Base-by-base conservation (phyloP, 1,140 invertebrate genomes). In the Coenobita brevimanus region DNA sequence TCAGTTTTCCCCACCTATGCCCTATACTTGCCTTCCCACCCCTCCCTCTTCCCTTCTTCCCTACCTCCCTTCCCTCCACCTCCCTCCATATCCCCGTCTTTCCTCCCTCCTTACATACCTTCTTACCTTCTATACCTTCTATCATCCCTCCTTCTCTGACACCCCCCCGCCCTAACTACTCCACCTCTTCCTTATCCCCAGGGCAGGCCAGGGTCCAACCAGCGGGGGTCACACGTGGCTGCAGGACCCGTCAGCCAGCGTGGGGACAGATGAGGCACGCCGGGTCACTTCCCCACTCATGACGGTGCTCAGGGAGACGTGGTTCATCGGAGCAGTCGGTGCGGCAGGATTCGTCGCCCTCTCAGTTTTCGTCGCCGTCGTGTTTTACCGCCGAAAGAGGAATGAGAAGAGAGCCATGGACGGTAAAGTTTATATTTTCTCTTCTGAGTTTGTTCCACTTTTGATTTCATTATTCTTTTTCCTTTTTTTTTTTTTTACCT, bases 331-430 rank as follows among this genome's bases (percentile, higher is more conserved):
- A 13, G 89, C 82, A 0, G 87, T 89, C 21, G 86, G 89, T 1
- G 86, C 82, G 0, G 86, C 86, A 1, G 80, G 82, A 3, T 84
- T 90, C n/a, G 38, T 90, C n/a, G 89, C 87, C 4, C 89, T 90
- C 4, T 71, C 80, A 3, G 67, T 88, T 46, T 90, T 89, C 24
- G 89, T 90, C n/a, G 85, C 86, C 8, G 89, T 90, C 15, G 87
- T 90, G 27, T 85, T 71, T 67, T 85, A 89, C 46, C 81, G 87
- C n/a, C 69, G 89, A 1, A 90, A 73, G 69, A 89, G 67, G 57
- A 89, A 89, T 36, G 89, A 90, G 57, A 90, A 90, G 57, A 27
- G 89, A 27, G 89, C 87, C 1, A 71, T 90, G 75, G 82, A 78
- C 21, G 87, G 89, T 90, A 38, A 89, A 86, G n/a, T n/a, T n/a